A percentile compares a stretch with the other conserved stretches of the same genome.
phyloP scores from a whole-genome alignment of 2,888 invertebrate species.

The Ceraclea dissimilis region DNA sequence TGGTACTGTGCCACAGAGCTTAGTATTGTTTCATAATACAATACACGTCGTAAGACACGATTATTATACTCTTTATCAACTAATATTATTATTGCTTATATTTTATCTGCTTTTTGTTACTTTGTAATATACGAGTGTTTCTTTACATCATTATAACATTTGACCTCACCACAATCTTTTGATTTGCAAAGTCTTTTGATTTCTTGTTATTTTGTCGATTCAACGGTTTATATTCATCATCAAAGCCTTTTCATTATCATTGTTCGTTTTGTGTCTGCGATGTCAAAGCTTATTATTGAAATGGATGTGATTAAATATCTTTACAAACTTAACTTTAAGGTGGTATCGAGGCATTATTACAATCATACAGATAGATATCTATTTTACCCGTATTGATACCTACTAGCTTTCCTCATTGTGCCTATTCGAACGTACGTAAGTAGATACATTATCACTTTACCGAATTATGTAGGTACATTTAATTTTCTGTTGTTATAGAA shows the following conservation, averaged over 20 bases:
- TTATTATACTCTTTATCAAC: too few species aligned
- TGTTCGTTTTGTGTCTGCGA: conserved; percentile 2
- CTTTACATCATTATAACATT: neutral
- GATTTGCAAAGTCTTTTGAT: neutral
- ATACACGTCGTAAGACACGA: too few species aligned
- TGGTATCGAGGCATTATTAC: too few species aligned
- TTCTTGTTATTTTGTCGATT: conserved; percentile 2
- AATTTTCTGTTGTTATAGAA: too few species aligned
- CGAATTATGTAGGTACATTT: too few species aligned
- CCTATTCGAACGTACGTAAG: neutral
- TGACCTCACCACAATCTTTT: neutral
- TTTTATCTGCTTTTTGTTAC: neutral
- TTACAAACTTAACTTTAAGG: neutral
- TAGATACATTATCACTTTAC: too few species aligned
- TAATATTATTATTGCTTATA: neutral
- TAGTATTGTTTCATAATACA: too few species aligned
- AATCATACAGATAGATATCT: too few species aligned
- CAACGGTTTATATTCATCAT: neutral
- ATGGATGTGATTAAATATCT: neutral
- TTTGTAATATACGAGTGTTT: neutral
- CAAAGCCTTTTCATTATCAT: neutral
- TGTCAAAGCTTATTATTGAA: conserved; percentile 1
- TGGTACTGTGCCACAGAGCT: too few species aligned
- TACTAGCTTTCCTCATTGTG: too few species aligned
- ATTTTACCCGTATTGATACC: too few species aligned